Conservation (phyloP, 2,888 invertebrate genomes). For the Chrysolina haemoptera region DNA sequence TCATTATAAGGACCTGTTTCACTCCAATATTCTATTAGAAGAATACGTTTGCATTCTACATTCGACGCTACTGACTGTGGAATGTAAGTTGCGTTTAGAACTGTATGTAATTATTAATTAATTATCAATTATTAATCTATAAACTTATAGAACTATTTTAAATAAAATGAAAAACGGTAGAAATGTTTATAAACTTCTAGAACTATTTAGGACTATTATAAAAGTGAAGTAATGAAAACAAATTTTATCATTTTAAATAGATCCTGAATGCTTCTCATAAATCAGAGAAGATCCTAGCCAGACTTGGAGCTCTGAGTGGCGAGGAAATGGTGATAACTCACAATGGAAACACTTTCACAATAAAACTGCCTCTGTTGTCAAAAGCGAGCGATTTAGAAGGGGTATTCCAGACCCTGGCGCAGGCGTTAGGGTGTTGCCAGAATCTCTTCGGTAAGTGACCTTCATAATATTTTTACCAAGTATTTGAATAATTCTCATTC, state of each 20-base stretch:
- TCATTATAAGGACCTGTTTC: too few relatives aligned
- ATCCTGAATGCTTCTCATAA: slow-evolving; percentile 63
- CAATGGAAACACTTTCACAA: slow-evolving; percentile 71
- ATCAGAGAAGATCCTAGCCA: slow-evolving; percentile 64
- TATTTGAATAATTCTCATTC: too few relatives aligned
- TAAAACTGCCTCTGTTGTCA: slow-evolving; percentile 73
- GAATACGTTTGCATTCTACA: too few relatives aligned
- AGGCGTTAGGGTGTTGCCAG: slow-evolving; percentile 73
- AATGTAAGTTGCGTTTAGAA: too few relatives aligned
- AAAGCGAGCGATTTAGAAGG: slow-evolving; percentile 69
- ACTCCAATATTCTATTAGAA: too few relatives aligned
- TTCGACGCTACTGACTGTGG: too few relatives aligned
- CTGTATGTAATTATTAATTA: too few relatives aligned
- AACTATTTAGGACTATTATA: too few relatives aligned
- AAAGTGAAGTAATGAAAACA: too few relatives aligned
- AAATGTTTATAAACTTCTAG: background rate
- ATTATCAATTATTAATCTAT: too few relatives aligned
- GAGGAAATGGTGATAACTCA: slow-evolving; percentile 67
- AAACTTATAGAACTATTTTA: too few relatives aligned
- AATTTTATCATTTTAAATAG: background rate
- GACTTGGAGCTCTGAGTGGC: slow-evolving; percentile 58
- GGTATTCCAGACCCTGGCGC: slow-evolving; percentile 72
- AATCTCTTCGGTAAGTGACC: slow-evolving; percentile 72
- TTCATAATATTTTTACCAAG: background rate
- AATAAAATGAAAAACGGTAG: too few relatives aligned